phyloP scores from a whole-genome alignment of 2,888 invertebrate species.

The Anthophora plumipes region DNA sequence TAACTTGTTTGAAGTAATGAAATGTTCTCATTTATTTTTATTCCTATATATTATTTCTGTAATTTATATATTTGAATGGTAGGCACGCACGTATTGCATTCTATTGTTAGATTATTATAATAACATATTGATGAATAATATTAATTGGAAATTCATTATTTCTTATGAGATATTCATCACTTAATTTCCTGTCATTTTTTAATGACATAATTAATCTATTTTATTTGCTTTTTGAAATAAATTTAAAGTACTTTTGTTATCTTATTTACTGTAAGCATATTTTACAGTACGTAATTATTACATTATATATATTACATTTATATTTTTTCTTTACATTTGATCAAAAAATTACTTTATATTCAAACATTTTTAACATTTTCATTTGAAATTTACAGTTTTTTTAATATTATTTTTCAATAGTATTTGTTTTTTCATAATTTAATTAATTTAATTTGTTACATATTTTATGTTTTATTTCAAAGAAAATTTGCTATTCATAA shows the following conservation, averaged over 20 bases:
- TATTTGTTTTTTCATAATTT: too few relatives aligned
- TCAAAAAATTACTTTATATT: not conserved
- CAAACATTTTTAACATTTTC: too few relatives aligned
- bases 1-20: constrained; percentile 26
- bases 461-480: too few relatives aligned
- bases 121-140: not conserved
- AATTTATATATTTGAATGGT: not conserved
- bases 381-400: too few relatives aligned
- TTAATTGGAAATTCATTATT: not conserved
- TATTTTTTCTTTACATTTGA: not conserved
- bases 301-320: not conserved
- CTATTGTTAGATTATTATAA: not conserved
- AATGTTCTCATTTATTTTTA: constrained; percentile 1
- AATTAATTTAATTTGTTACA: too few relatives aligned
- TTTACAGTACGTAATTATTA: not conserved
- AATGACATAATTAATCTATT: not conserved
- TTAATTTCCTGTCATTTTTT: not conserved
- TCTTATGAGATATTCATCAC: not conserved
- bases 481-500: too few relatives aligned
- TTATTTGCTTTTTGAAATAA: not conserved
- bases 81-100: not conserved
- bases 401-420: too few relatives aligned
- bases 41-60: constrained; percentile 2
- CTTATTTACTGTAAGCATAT: not conserved
- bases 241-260: not conserved